Evolutionary conservation across 2,888 invertebrate species (phyloP), one percentile per base, ranked within the genome.

Genomic region (Phrixothrix hirtus): DNA sequence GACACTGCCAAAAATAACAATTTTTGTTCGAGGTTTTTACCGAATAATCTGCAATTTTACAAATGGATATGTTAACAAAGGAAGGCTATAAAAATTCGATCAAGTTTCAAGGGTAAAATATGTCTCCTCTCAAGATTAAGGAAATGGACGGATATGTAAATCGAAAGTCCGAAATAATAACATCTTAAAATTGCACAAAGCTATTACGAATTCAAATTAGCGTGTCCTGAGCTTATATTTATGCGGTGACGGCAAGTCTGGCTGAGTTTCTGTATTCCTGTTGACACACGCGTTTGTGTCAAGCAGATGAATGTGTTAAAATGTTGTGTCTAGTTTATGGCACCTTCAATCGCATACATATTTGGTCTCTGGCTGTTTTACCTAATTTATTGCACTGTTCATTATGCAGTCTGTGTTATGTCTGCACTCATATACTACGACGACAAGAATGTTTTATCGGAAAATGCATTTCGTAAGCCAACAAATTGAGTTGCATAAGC

Each of bases 361-460:
- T 48, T 57, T 56, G 51, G 44, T 41, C 29, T 43, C 31, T 45
- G n/a, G 37, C 21, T 46, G 39, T 55, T 45, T 38, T 36, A 42
- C 50, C 39, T 42, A 56, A 56, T 52, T 56, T 56, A 56, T 56
- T 47, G 51, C 46, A 43, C 45, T 51, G 42, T 51, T 55, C 45
- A 49, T 57, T 53, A 53, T 57, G 52, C 53, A 49, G 48, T 57
- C 53, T 47, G 34, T 52, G 54, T 54, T 54, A 41, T 55, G 55
- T 55, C 55, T 55, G 55, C 39, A 32, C 43, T 49, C 39, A 14
- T 36, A 45, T 21, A 9, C 16, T 41, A 11, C 48, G 14, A 41
- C 48, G 37, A 13, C 25, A 26, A 34, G 42, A 49, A 49, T 47
- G 39, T 35, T 47, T 46, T 47, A 47, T 34, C 12, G 47, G 29